Percentiles rank a stretch among this genome's conserved stretches.
Conservation (phyloP, 2,113 vertebrate genomes). For the Antechinus stuartii region DNA sequence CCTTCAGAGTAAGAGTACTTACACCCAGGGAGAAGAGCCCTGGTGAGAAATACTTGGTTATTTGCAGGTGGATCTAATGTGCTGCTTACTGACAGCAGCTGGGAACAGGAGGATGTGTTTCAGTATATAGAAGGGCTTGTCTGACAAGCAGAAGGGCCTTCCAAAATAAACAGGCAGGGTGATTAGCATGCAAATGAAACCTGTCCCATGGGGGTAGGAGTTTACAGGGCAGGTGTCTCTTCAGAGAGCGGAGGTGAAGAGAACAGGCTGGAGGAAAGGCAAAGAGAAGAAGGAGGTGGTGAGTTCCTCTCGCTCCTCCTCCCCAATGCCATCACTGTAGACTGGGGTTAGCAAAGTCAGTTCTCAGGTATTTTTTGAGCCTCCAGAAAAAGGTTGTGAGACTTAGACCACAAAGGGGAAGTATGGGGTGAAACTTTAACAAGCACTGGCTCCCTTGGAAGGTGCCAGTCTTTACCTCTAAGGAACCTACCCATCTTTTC, state of each 20-base stretch:
- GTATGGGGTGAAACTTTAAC: neutral
- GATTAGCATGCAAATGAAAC: constrained; percentile 5
- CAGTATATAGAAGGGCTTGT: neutral
- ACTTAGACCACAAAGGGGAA: neutral
- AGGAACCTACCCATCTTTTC: no score
- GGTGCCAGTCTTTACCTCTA: neutral
- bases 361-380: neutral
- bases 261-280: neutral
- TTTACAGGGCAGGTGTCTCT: no score
- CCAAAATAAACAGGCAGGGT: constrained; percentile 14
- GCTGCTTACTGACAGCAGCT: neutral
- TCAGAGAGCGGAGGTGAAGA: neutral
- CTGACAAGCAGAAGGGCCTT: neutral
- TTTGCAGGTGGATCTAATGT: neutral
- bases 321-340: neutral
- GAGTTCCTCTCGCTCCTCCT: neutral
- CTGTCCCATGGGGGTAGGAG: neutral
- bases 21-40: neutral
- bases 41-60: neutral
- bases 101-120: neutral
- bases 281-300: fast-evolving
- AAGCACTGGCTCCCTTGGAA: neutral
- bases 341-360: neutral
- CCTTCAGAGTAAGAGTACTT: neutral
- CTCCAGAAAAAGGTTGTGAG: neutral